Evolutionary conservation across 2,113 vertebrate genomes (phyloP).

Genomic region (Rhinopomastus cyanomelas): DNA sequence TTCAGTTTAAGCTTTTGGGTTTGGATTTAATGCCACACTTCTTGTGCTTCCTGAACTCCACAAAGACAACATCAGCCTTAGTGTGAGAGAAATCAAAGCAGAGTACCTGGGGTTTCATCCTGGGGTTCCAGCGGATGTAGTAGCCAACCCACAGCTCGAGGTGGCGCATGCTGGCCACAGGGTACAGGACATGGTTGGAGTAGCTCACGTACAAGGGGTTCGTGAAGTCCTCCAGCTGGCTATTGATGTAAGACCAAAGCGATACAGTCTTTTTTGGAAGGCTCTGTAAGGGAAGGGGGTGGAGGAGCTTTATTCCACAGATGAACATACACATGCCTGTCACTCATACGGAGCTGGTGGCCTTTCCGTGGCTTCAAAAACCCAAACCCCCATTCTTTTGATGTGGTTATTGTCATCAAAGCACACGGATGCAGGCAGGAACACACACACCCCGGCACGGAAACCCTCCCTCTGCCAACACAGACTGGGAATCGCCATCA

Average conservation of each 20-base stretch:
- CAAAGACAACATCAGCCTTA: neutral
- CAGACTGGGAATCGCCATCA: neutral
- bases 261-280: slow-evolving; percentile 89
- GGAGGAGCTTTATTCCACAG: slow-evolving; percentile 19
- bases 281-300: slow-evolving; percentile 76
- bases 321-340: neutral
- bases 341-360: neutral
- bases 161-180: slow-evolving; percentile 94
- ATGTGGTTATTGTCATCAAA: neutral
- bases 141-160: slow-evolving; percentile 98
- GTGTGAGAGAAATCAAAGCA: neutral
- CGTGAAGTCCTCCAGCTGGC: slow-evolving; percentile 94
- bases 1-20: neutral
- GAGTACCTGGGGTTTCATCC: slow-evolving; percentile 90
- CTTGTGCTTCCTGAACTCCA: neutral
- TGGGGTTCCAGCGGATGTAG: slow-evolving; percentile 97
- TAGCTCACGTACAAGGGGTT: slow-evolving; percentile 95
- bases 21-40: neutral
- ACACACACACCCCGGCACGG: accelerated
- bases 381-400: neutral
- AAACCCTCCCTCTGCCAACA: neutral
- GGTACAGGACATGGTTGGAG: slow-evolving; percentile 92
- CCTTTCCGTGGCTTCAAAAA: neutral
- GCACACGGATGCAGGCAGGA: neutral
- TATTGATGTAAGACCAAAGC: slow-evolving; percentile 96